Conservation (phyloP, 1,140 invertebrate genomes). For the Monochamus saltuarius region DNA sequence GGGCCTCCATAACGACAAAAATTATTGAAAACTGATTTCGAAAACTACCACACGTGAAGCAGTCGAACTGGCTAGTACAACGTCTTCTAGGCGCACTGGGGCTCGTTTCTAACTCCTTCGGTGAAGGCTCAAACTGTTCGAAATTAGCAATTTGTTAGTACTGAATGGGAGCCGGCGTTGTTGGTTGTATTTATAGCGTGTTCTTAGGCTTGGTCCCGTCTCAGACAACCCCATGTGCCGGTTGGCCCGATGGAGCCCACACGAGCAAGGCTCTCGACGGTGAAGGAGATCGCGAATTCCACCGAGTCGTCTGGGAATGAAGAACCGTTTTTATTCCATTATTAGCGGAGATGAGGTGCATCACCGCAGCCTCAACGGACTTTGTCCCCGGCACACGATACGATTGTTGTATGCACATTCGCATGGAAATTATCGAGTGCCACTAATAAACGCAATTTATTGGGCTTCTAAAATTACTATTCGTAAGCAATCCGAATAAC, state of each 20-base stretch:
- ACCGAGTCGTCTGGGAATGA: no score
- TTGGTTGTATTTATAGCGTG: slow-evolving; percentile 38
- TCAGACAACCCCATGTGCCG: slow-evolving; percentile 4
- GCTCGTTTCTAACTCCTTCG: background rate
- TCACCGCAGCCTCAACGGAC: no score
- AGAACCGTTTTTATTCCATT: no score
- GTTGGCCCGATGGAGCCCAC: background rate
- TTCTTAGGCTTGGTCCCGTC: slow-evolving; percentile 38
- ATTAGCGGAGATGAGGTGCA: no score
- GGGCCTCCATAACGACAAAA: slow-evolving; percentile 24
- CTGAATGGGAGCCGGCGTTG: slow-evolving; percentile 33
- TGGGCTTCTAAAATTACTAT: no score
- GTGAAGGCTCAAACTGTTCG: slow-evolving; percentile 14
- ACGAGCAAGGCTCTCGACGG: no score
- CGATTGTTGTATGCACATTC: no score
- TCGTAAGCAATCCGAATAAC: no score
- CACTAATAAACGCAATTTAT: no score
- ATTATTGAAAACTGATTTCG: background rate
- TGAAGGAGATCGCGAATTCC: no score
- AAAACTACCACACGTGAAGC: slow-evolving; percentile 1
- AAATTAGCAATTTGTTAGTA: slow-evolving; percentile 32
- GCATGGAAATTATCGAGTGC: no score
- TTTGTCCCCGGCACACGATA: no score
- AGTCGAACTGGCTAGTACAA: background rate
- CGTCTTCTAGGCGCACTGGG: slow-evolving; percentile 1